Base-by-base conservation (phyloP, 2,797 vertebrate species). In the Botia kubotai region DNA sequence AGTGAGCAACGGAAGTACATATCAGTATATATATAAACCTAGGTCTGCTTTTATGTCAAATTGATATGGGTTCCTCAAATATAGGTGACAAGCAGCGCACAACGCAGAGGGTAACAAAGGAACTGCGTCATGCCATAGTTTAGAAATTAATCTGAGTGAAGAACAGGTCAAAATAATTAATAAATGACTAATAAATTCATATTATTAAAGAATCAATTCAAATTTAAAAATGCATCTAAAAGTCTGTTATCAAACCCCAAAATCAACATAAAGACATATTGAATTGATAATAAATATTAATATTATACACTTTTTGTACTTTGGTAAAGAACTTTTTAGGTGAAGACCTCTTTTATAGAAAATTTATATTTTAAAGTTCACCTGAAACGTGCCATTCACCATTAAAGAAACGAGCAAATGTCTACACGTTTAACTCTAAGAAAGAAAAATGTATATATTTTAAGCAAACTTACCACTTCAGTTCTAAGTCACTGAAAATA, bases 381-480 rank as follows among this genome's bases (percentile, higher is more conserved):
- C 12, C 4, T 11, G 23, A 63, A 63, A 63, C 6, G 13, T 62
- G 23, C 23, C 12, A 62, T 33, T 63, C 5, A 7, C 5, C 26
- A 17, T 63, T 7, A 63, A 26, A 7, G 23, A 29, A 62, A 29
- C 26, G 23, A 4, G 23, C 21, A 63, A 63, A 63, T 29, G 60
- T 29, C 13, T 29, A 14, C 4, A 39, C 5, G 36, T 39, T 39
- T 21, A 58, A 52, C 2, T 6, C 2, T 57, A 60, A 21, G 2
- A 14, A 8, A 2, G 2, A 58, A 6, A 11, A 1, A n/a, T 12
- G 55, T 58, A 14, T 16, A 16, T 67, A 11, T 29, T n/a, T 48
- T n/a, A 70, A 78, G 17, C 8, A 29, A 63, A 29, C 77, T 79
- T 12, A 79, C 77, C 77, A 4, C 19, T 79, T 63, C 4, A 70